phyloP scores from a whole-genome alignment of 2,888 invertebrate species.

The Magallana nippona region DNA sequence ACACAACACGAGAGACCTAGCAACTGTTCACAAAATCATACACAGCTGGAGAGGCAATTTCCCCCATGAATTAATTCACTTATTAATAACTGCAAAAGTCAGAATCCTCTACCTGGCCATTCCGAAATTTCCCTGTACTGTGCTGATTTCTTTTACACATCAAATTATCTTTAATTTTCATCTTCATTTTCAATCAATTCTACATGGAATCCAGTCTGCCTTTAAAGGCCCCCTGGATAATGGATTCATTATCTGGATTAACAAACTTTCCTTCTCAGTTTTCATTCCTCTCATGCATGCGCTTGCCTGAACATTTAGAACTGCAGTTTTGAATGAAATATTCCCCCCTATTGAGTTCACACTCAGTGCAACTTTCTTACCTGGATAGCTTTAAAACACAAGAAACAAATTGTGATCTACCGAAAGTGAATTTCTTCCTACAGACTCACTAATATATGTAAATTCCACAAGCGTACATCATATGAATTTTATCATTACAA shows the following conservation, averaged over 20 bases:
- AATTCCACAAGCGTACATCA: too few relatives aligned
- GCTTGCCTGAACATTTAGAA: background rate
- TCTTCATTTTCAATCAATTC: constrained; percentile 26
- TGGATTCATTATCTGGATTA: constrained; percentile 27
- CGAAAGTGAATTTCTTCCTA: too few relatives aligned
- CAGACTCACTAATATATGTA: too few relatives aligned
- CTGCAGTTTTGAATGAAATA: background rate
- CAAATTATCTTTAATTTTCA: background rate
- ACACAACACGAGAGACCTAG: background rate
- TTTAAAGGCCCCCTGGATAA: background rate
- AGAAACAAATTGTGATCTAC: too few relatives aligned
- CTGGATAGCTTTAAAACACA: too few relatives aligned
- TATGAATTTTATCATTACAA: too few relatives aligned
- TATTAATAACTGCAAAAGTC: constrained; percentile 13
- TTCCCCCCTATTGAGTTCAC: background rate
- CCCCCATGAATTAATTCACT: constrained; percentile 2
- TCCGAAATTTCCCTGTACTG: background rate
- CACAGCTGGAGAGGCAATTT: constrained; percentile 23
- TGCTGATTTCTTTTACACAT: background rate
- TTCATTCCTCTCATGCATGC: background rate
- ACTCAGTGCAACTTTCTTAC: too few relatives aligned
- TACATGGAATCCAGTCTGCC: background rate
- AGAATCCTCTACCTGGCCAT: constrained; percentile 2
- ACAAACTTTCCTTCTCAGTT: background rate
- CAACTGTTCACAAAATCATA: constrained; percentile 1